Evolutionary conservation across 1,140 invertebrate species (phyloP).

Genomic region (Pteromalus puparum): DNA sequence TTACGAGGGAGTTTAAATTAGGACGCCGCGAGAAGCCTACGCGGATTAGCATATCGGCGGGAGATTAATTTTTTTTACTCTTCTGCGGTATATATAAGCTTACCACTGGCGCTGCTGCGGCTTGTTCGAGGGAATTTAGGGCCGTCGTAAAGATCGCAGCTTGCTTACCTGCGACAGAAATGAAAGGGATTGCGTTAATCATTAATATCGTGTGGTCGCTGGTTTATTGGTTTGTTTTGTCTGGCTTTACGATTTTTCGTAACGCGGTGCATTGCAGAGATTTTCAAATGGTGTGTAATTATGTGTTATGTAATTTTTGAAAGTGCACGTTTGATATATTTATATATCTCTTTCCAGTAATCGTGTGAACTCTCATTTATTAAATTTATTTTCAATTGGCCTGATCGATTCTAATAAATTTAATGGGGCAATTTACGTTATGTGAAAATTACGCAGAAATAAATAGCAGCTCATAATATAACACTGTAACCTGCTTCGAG

Average conservation of each 20-base stretch:
- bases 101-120: not conserved
- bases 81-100: no score
- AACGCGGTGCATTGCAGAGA: not conserved
- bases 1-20: slow-evolving; percentile 1
- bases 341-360: no score
- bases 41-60: not conserved
- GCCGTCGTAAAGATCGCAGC: not conserved
- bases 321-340: no score
- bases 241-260: not conserved
- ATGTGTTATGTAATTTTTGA: no score
- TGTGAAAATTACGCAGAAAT: no score
- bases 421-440: no score
- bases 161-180: not conserved
- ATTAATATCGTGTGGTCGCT: not conserved
- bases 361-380: no score
- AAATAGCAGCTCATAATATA: no score
- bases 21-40: no score
- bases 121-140: slow-evolving; percentile 3
- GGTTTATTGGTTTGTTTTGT: not conserved
- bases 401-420: no score
- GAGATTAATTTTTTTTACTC: not conserved
- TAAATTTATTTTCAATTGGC: no score
- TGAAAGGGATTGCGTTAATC: not conserved
- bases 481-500: no score
- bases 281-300: not conserved